Evolutionary conservation across 2,797 vertebrate species (phyloP).

Genomic region (Acrossocheilus fasciatus): DNA sequence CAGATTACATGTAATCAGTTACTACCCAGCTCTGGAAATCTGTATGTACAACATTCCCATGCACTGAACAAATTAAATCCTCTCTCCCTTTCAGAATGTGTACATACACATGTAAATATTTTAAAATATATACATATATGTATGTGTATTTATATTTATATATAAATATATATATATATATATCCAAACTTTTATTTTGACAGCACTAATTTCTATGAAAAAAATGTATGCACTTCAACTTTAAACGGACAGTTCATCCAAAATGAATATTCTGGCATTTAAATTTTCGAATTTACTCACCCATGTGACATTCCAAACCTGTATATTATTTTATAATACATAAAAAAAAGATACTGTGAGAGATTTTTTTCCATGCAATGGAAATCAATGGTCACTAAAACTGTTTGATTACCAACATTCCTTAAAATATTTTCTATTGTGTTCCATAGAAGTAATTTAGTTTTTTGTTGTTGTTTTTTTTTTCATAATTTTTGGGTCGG

Average conservation of each 20-base stretch:
- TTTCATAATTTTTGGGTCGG: neutral
- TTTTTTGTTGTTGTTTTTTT: neutral
- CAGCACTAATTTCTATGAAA: neutral
- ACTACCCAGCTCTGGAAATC: neutral
- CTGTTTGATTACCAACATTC: neutral
- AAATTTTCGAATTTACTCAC: neutral
- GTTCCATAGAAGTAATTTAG: neutral
- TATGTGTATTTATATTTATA: too few relatives aligned
- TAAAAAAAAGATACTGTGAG: neutral
- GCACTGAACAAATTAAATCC: constrained; percentile 58
- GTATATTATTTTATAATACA: neutral
- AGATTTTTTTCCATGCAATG: neutral
- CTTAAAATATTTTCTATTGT: neutral
- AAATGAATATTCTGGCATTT: neutral
- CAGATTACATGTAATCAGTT: too few relatives aligned
- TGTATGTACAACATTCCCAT: constrained; percentile 40
- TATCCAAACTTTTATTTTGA: neutral
- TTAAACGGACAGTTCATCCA: neutral
- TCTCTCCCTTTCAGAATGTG: constrained; percentile 51
- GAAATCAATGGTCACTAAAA: neutral
- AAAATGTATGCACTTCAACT: neutral
- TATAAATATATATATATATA: too few relatives aligned
- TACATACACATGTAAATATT: constrained; percentile 1
- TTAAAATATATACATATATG: too few relatives aligned
- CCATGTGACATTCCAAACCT: neutral